Conservation (phyloP, 30 jellyfish, hydroid and myxozoan species). For the Hydractinia echinata region DNA sequence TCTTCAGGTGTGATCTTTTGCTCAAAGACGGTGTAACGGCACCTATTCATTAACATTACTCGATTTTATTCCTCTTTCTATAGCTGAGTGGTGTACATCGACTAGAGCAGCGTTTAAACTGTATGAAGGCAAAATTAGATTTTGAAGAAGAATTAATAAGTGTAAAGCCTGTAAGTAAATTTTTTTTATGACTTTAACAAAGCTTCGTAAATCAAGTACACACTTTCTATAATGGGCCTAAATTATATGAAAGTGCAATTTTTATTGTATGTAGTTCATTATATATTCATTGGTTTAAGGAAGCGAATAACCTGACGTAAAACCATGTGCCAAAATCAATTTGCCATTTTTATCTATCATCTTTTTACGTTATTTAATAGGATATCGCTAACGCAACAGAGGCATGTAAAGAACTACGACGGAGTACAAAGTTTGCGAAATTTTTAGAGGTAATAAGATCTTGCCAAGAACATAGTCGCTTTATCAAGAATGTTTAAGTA, state of each 20-base stretch:
- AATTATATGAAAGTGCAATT: no score
- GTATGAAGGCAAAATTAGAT: conserved; percentile 56
- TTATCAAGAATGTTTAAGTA: not conserved
- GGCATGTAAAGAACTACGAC: conserved; percentile 82
- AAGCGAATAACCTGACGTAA: no score
- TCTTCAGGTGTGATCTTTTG: conserved; percentile 41
- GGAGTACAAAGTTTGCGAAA: conserved; percentile 57
- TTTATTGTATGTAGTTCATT: no score
- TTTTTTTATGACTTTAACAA: not conserved
- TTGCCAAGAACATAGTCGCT: not conserved
- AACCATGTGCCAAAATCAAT: not conserved
- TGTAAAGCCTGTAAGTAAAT: conserved; percentile 79
- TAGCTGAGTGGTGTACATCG: conserved; percentile 79
- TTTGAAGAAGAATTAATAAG: conserved; percentile 71
- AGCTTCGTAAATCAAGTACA: no score
- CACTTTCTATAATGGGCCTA: no score
- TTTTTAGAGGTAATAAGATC: conserved; percentile 71
- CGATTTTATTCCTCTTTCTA: conserved; percentile 6
- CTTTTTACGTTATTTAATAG: conserved; percentile 26
- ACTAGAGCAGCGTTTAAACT: conserved; percentile 62
- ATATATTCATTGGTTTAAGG: no score
- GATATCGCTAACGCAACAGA: conserved; percentile 85
- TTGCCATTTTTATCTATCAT: no score
- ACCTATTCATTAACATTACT: not conserved
- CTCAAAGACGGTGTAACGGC: not conserved